phyloP scores from a whole-genome alignment of 2,888 invertebrate species.

The Mythimna albipuncta region DNA sequence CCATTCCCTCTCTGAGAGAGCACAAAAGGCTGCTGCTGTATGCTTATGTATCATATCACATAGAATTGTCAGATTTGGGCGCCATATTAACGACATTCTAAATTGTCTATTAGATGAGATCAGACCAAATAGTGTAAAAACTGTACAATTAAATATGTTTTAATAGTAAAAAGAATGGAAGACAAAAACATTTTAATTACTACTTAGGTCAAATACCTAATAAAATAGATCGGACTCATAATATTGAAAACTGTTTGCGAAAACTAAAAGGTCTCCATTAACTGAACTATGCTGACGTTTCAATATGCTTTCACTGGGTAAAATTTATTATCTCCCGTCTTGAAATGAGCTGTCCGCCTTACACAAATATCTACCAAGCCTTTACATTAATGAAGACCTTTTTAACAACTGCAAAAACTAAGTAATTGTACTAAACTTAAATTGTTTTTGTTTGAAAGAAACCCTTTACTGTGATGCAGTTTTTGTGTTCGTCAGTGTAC shows the following conservation, averaged over 20 bases:
- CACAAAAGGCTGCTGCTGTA: too few species aligned
- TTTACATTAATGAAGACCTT: not conserved
- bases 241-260: not conserved
- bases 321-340: not conserved
- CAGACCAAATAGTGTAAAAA: too few species aligned
- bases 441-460: not conserved
- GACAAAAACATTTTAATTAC: too few species aligned
- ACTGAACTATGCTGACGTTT: constrained; percentile 14
- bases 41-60: too few species aligned
- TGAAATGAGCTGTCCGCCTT: not conserved
- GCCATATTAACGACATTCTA: too few species aligned
- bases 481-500: not conserved
- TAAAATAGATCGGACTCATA: constrained; percentile 6
- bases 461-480: not conserved
- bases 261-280: not conserved
- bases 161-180: too few species aligned
- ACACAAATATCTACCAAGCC: not conserved
- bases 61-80: too few species aligned
- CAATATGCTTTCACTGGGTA: constrained; percentile 1
- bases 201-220: not conserved
- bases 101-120: too few species aligned
- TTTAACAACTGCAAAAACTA: not conserved
- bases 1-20: too few species aligned
- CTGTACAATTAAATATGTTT: too few species aligned
- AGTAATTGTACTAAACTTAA: not conserved